Base-by-base conservation (phyloP, 2,888 invertebrate genomes). In the Chelonus formosanus region DNA sequence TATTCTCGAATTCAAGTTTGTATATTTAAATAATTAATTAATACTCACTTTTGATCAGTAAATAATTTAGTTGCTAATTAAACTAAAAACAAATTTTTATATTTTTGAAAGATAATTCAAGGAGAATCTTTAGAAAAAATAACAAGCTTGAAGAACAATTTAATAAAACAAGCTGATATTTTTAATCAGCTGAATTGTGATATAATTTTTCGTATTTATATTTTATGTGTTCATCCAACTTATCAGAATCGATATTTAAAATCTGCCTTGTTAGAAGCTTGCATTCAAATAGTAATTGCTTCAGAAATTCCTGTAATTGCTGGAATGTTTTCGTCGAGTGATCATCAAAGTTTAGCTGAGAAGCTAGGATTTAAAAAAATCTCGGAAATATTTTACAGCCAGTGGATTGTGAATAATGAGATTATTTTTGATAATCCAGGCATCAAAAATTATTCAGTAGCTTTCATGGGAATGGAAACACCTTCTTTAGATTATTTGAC, bases 341-440 rank as follows among this genome's bases (percentile, higher is more conserved):
- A 20, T 0, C 48, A 69, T 57, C 82, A 82, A 69, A 36, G 65
- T 3, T 54, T 74, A 4, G 80, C 79, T 0, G 4, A 8, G 0
- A 72, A 65, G 32, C 5, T 74, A 53, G 57, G 68, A 0, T 43
- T 80, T 3, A 68, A 73, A 3, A 86, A 87, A 76, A 81, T 86
- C 6, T 3, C 80, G n/a, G n/a, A n/a, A n/a, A n/a, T n/a, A n/a
- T n/a, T n/a, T n/a, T n/a, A n/a, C n/a, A n/a, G n/a, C n/a, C n/a
- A 81, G 3, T 87, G 86, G 86, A 61, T 81, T 4, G 79, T 85
- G 57, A 71, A 84, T 7, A 81, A 84, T 8, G 77, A 81, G 55
- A 71, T 86, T n/a, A 79, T 86, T 3, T 87, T 87, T 72, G 84
- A 84, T 35, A 84, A 86, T 75, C 85, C 87, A 0, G 87, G 87